Evolutionary conservation across 2,888 invertebrate species (phyloP).

Genomic region (Drosophila nr. medialis): DNA sequence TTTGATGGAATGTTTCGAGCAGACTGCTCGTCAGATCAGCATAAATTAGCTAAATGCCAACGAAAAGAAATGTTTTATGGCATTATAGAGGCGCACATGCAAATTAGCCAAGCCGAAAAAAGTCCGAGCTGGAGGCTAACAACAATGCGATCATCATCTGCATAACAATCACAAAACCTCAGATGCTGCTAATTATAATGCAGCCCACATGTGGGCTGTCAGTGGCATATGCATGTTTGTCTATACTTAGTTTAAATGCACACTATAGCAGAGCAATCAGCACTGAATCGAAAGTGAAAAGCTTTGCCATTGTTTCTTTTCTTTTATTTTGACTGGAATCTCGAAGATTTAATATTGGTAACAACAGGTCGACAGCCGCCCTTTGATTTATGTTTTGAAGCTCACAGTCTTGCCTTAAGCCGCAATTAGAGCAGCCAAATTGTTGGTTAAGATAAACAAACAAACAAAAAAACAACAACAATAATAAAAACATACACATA

Average conservation of each 20-base stretch:
- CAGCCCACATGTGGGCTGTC: slow-evolving; percentile 25
- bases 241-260: not conserved
- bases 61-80: slow-evolving; percentile 70
- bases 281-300: slow-evolving; percentile 66
- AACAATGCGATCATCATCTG: slow-evolving; percentile 43
- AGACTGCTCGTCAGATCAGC: slow-evolving; percentile 46
- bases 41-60: slow-evolving; percentile 63
- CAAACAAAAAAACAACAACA: not conserved
- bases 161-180: slow-evolving; percentile 58
- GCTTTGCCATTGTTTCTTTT: slow-evolving; percentile 32
- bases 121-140: slow-evolving; percentile 20
- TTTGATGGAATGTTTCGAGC: slow-evolving; percentile 65
- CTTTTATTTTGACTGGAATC: slow-evolving; percentile 1
- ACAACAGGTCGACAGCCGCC: slow-evolving; percentile 7
- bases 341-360: slow-evolving; percentile 10
- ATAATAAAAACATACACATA: slow-evolving; percentile 11
- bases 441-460: not conserved
- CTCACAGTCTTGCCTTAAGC: slow-evolving; percentile 32
- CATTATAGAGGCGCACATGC: slow-evolving; percentile 71
- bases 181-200: slow-evolving; percentile 71
- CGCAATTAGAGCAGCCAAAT: slow-evolving; percentile 66
- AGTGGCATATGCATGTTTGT: not conserved
- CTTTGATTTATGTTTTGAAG: slow-evolving; percentile 29
- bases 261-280: slow-evolving; percentile 28
- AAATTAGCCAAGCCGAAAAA: slow-evolving; percentile 55